Conservation (phyloP, 2,888 invertebrate genomes). For the Chelonus formosanus region DNA sequence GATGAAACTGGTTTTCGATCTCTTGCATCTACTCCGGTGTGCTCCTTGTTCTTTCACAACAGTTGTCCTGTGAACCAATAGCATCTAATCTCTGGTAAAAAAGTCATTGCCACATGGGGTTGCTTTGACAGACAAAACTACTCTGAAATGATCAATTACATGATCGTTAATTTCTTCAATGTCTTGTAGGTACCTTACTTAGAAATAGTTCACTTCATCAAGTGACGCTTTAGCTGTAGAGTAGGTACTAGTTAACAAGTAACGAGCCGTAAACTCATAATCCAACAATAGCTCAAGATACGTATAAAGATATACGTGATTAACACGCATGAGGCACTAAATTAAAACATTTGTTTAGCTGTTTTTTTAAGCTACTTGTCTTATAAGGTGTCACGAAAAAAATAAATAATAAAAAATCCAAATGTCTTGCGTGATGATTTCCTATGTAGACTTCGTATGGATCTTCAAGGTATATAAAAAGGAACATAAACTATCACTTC, state of each 20-base stretch:
- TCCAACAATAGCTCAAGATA: constrained; percentile 4
- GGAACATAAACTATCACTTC: no score
- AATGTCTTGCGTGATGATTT: no score
- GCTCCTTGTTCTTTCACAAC: constrained; percentile 29
- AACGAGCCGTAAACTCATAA: constrained; percentile 2
- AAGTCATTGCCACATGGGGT: constrained; percentile 5
- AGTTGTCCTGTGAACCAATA: constrained; percentile 19
- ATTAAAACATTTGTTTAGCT: constrained; percentile 9
- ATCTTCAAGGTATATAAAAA: no score
- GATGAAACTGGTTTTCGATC: constrained; percentile 62
- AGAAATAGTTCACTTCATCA: background rate
- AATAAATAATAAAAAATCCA: background rate
- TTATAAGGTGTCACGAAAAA: constrained; percentile 22
- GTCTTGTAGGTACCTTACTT: no score
- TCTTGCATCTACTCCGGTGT: constrained; percentile 36
- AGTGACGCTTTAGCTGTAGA: background rate
- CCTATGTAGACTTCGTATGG: no score
- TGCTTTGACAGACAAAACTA: no score
- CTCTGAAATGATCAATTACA: no score
- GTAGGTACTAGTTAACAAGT: background rate
- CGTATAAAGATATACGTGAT: background rate
- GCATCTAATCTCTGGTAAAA: constrained; percentile 17
- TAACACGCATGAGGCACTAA: constrained; percentile 5
- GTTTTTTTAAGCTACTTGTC: background rate
- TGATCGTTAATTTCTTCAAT: no score